Evolutionary conservation across 1,140 invertebrate genomes (phyloP), one percentile per base, ranked within the genome.

Genomic region (Lethocerus indicus): DNA sequence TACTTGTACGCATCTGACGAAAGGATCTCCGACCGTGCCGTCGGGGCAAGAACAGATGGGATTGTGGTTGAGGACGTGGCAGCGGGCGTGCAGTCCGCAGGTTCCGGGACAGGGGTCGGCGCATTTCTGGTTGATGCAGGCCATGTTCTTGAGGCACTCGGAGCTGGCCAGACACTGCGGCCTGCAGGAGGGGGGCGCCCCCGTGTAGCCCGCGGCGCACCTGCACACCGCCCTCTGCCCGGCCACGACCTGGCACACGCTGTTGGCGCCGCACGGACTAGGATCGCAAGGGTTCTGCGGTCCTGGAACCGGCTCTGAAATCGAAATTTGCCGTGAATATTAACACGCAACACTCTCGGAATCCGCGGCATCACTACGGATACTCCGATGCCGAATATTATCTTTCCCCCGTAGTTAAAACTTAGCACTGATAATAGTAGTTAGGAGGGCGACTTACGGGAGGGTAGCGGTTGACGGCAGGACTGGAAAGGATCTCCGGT

Each of bases 41-140:
- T 74, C 71, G 45, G 81, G 75, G 62, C 87, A 91, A 47, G 78
- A 81, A 55, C 87, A 90, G 42, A 87, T 82, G 0, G 85, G 83
- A 62, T 86, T 85, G 59, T 90, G 87, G 58, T 84, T 82, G 45
- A 79, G 71, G 1, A 87, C 82, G 57, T 80, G 75, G 53, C 86
- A 90, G 28, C 76, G 67, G 26, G 86, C 81, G 57, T 83, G 78
- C 13, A 78, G 66, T 3, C 85, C 86, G 61, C 86, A 91, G 7
- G 78, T 79, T 41, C 79, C 79, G 14, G 73, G 67, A 56, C 87
- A 92, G 5, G 87, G 87, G 67, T 89, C 83, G 44, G 68, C 69
- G 60, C 85, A 89, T 61, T 84, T 87, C 55, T 80, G 76, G 53
- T 78, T 73, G 46, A 88, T 83, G 56, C 85, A 89, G 36, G 83